Evolutionary conservation across 2,888 invertebrate genomes (phyloP).

Genomic region (Euclidia mi): DNA sequence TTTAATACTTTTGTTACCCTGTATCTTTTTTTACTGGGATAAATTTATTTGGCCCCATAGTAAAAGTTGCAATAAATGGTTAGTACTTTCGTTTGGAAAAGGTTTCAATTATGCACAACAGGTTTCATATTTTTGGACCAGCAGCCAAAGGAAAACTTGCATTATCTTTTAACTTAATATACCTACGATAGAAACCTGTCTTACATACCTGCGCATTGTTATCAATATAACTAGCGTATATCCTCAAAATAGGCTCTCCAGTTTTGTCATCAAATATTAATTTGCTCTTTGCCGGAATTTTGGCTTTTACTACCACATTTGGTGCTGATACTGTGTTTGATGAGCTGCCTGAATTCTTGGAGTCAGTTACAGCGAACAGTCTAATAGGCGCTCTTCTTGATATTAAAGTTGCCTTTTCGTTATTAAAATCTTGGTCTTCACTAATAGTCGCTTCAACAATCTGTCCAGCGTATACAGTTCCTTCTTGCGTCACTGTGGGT

Average conservation of each 20-base stretch:
- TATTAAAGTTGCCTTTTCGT: constrained; percentile 72
- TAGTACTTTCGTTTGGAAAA: too few relatives aligned
- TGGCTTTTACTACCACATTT: constrained; percentile 77
- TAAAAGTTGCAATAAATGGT: too few relatives aligned
- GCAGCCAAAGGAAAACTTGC: too few relatives aligned
- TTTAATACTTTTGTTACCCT: too few relatives aligned
- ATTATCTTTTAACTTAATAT: too few relatives aligned
- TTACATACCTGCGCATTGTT: constrained; percentile 78
- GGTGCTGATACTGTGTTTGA: constrained; percentile 53
- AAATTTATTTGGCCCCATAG: too few relatives aligned
- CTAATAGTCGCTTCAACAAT: constrained; percentile 82
- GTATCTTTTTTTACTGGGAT: too few relatives aligned
- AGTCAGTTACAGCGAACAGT: constrained; percentile 72
- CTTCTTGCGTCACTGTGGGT: constrained; percentile 72
- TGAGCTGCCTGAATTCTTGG: constrained; percentile 58
- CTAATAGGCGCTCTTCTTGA: constrained; percentile 77
- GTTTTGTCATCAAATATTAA: constrained; percentile 82
- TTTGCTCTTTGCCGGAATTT: constrained; percentile 83
- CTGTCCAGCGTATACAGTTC: constrained; percentile 81
- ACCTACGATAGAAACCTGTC: too few relatives aligned
- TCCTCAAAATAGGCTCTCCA: constrained; percentile 87
- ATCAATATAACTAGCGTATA: constrained; percentile 87
- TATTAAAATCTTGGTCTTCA: constrained; percentile 82
- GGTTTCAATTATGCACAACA: too few relatives aligned
- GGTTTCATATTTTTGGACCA: too few relatives aligned